phyloP scores from a whole-genome alignment of 2,797 vertebrate genomes.

The Liasis olivaceus region DNA sequence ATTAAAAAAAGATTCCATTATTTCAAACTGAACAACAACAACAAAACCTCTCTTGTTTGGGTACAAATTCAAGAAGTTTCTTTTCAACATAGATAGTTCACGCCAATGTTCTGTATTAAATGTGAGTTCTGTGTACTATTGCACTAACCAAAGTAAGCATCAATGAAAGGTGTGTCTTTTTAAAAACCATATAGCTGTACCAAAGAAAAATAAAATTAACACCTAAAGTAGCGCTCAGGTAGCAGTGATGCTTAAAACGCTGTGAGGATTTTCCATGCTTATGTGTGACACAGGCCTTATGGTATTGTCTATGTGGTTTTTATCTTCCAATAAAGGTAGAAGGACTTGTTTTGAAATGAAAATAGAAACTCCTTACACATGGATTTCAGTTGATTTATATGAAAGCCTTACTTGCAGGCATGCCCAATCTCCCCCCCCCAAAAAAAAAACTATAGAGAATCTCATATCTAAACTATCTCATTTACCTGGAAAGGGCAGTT shows the following conservation, averaged over 20 bases:
- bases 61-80: no score
- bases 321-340: background rate
- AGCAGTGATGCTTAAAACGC: fast-evolving
- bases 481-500: background rate
- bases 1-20: no score
- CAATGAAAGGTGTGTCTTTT: background rate
- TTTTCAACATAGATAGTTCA: no score
- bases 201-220: background rate
- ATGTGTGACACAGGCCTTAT: background rate
- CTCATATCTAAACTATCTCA: background rate
- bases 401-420: background rate
- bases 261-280: background rate
- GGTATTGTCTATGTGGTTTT: background rate
- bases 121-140: background rate
- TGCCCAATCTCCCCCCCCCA: background rate
- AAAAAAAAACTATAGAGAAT: background rate
- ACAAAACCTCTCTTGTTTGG: no score
- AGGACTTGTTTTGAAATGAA: background rate
- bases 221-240: background rate
- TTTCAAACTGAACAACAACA: no score
- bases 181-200: background rate
- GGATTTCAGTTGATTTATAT: background rate
- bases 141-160: background rate
- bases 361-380: no score
- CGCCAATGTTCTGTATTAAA: background rate